phyloP scores from a whole-genome alignment of 2,888 invertebrate species.

The Aethes cnicana region DNA sequence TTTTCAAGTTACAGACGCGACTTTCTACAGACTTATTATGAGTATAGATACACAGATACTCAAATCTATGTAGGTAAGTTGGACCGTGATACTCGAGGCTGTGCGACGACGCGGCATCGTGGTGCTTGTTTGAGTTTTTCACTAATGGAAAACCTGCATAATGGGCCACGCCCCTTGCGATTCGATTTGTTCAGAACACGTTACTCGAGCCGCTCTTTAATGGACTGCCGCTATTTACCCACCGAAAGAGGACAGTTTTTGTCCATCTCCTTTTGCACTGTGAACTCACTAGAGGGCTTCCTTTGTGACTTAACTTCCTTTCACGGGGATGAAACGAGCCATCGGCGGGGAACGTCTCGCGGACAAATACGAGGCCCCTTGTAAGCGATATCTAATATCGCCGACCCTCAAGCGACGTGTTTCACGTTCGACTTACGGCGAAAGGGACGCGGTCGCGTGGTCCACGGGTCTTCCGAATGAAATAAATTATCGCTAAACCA shows the following conservation, averaged over 20 bases:
- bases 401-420: constrained; percentile 49
- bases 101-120: too few relatives aligned
- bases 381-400: constrained; percentile 71
- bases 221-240: constrained; percentile 64
- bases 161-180: constrained; percentile 64
- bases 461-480: too few relatives aligned
- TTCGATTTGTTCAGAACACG: constrained; percentile 71
- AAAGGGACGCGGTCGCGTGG: constrained; percentile 37
- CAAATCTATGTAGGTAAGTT: too few relatives aligned
- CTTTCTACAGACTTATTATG: too few relatives aligned
- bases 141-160: constrained; percentile 78
- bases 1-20: too few relatives aligned
- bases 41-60: too few relatives aligned
- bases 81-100: too few relatives aligned
- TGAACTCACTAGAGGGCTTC: constrained; percentile 49
- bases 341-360: constrained; percentile 46
- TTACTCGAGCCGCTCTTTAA: constrained; percentile 57
- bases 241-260: constrained; percentile 57
- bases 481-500: constrained; percentile 53
- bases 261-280: constrained; percentile 55
- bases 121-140: constrained; percentile 58
- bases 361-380: constrained; percentile 55
- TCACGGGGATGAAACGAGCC: constrained; percentile 52
- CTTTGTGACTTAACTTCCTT: constrained; percentile 58
- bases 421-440: constrained; percentile 51